Percentiles rank a stretch among this genome's conserved stretches.
phyloP scores from a whole-genome alignment of 64 coral and sea anemone species.

The Stylophora pistillata region DNA sequence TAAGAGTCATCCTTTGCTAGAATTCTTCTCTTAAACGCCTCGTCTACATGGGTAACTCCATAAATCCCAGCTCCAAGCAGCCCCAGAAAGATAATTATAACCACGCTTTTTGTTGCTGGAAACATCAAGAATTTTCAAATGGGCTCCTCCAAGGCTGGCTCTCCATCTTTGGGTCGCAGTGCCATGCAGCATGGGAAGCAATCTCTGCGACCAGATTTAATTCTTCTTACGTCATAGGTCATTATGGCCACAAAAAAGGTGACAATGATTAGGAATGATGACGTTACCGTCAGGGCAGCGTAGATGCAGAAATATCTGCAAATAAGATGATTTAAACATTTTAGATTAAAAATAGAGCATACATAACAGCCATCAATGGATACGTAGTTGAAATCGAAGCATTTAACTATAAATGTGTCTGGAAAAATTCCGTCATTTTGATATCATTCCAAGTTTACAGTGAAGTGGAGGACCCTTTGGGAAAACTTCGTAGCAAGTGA shows the following conservation, averaged over 20 bases:
- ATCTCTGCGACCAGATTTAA: constrained; percentile 58
- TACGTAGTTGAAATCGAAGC: no score
- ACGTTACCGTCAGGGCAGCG: constrained; percentile 58
- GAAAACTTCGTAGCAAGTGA: no score
- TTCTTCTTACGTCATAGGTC: constrained; percentile 58
- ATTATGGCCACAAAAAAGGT: constrained; percentile 67
- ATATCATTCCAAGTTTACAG: no score
- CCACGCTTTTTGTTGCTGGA: constrained; percentile 1
- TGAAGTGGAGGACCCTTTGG: no score
- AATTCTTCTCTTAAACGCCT: constrained; percentile 49
- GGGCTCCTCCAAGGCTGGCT: constrained; percentile 45
- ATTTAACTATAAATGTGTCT: no score
- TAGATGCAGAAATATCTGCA: constrained; percentile 74
- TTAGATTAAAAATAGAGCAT: no score
- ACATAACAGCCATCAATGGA: no score
- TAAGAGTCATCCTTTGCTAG: constrained; percentile 70
- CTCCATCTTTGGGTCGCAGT: constrained; percentile 2
- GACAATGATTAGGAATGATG: constrained; percentile 55
- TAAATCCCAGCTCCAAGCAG: constrained; percentile 45
- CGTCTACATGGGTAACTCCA: constrained; percentile 38
- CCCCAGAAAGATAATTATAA: constrained; percentile 1
- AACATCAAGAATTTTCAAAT: constrained; percentile 10
- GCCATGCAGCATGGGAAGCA: constrained; percentile 45
- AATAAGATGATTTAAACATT: background rate
- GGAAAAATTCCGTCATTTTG: no score